phyloP scores from a whole-genome alignment of 1,140 invertebrate genomes.

The Colletes gigas region DNA sequence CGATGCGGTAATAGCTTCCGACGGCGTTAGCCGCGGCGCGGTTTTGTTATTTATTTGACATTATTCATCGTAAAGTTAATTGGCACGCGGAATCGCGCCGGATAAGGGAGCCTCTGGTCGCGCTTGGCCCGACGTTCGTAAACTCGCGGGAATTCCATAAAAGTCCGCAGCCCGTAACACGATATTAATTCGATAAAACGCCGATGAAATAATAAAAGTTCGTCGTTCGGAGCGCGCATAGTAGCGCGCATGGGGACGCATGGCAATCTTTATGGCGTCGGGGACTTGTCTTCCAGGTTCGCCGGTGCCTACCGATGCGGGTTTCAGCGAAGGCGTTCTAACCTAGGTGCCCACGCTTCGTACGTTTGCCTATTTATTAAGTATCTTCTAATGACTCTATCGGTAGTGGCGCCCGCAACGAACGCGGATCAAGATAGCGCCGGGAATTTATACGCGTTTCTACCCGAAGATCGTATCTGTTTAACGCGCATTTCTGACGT shows the following conservation, averaged over 20 bases:
- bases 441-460: slow-evolving; percentile 56
- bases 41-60: slow-evolving; percentile 26
- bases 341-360: background rate
- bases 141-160: background rate
- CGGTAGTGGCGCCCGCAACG: slow-evolving; percentile 30
- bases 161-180: background rate
- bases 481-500: slow-evolving; percentile 17
- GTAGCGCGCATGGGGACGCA: no score
- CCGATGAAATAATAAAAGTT: slow-evolving; percentile 10
- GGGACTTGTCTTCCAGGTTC: background rate
- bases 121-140: background rate
- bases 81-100: background rate
- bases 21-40: background rate
- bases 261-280: slow-evolving; percentile 20
- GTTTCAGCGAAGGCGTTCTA: background rate
- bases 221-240: no score
- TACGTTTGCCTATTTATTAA: slow-evolving; percentile 62
- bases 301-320: background rate
- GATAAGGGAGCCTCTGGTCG: background rate
- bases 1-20: slow-evolving; percentile 26
- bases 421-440: slow-evolving; percentile 58
- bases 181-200: slow-evolving; percentile 20
- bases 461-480: slow-evolving; percentile 59
- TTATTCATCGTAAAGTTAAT: slow-evolving; percentile 39
- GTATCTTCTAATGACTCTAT: slow-evolving; percentile 64